Percentiles rank a stretch among this genome's conserved stretches.
These are phyloP conservation scores for Sarcophaga caerulescens DNA, from an alignment of 2,888 invertebrate genomes.

Conservation along the genomic window DNA sequence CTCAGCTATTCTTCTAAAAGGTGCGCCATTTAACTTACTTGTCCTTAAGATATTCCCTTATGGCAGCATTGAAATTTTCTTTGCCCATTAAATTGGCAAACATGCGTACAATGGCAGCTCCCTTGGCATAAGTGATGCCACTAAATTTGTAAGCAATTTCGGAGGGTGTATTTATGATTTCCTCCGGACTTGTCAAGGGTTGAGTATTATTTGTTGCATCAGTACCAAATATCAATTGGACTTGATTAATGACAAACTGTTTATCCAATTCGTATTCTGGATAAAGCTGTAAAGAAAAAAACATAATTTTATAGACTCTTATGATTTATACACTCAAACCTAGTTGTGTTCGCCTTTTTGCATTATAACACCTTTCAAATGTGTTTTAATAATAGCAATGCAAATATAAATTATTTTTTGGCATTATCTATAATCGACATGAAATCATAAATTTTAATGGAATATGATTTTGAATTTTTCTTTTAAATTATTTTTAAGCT, in stretches of 20 bases:
- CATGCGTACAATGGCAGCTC: slow-evolving; percentile 85
- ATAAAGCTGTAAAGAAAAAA: slow-evolving; percentile 82
- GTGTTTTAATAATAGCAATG: not conserved
- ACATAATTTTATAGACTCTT: too few species aligned
- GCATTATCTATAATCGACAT: not conserved
- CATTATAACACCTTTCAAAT: too few species aligned
- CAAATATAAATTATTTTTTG: not conserved
- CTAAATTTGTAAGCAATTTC: slow-evolving; percentile 84
- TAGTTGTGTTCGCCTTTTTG: too few species aligned
- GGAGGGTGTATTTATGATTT: slow-evolving; percentile 82
- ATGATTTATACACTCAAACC: too few species aligned
- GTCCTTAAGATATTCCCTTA: slow-evolving; percentile 82
- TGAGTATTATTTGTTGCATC: slow-evolving; percentile 83
- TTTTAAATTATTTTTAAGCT: too few species aligned
- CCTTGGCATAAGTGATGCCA: slow-evolving; percentile 86
- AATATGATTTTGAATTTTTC: too few species aligned
- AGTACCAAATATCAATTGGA: slow-evolving; percentile 84
- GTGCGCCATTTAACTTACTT: slow-evolving; percentile 78
- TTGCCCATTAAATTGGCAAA: slow-evolving; percentile 84
- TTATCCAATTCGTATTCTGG: slow-evolving; percentile 85
- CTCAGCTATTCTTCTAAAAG: not conserved
- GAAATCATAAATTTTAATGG: not conserved
- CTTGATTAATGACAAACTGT: slow-evolving; percentile 86
- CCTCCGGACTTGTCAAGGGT: slow-evolving; percentile 82
- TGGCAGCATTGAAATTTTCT: slow-evolving; percentile 82